Base-by-base conservation (phyloP, 2,888 invertebrate species). In the Strigamia maritima region DNA sequence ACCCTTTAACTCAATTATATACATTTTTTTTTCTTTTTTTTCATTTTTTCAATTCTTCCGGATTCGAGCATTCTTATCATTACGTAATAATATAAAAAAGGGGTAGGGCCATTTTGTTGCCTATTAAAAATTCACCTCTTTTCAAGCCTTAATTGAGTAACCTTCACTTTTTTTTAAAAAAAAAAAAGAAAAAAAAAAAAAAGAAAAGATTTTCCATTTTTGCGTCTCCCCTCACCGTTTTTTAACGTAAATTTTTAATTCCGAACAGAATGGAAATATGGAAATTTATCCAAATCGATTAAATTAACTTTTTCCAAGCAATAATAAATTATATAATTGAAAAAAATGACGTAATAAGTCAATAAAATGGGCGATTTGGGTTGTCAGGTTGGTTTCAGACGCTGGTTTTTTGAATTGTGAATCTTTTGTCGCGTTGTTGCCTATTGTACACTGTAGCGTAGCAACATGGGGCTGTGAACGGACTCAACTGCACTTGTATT, bases 381-480 rank as follows among this genome's bases (percentile, higher is more conserved):
- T 70, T 70, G n/a, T 4, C 14, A 28, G 70, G 70, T 70, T 26
- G 10, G 70, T 70, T 70, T 12, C 2, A 70, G 70, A 70, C 70
- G 70, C 70, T n/a, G 70, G 70, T 70, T 70, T 28, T 28, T 70
- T 70, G 70, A 70, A 70, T 70, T 70, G 70, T 70, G 26, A 3
- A 26, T 70, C 70, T 70, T 70, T 70, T 70, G 70, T 70, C 70
- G 26, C 70, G 70, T 70, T 70, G 70, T 70, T 70, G 70, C 70
- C 70, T 70, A 70, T 70, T 70, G 70, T 70, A 70, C 70, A 70
- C 70, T 70, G 70, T 28, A 70, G 70, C 70, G 70, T 70, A 70
- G 70, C 70, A 70, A 70, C 70, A 12, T 24, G 70, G 70, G 70
- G 70, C 70, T 70, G 70, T 70, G 70, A 70, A 70, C 70, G 70